Evolutionary conservation across 1,140 invertebrate genomes (phyloP), one percentile per base, ranked within the genome.

Genomic region (Dinothrombium tinctorium): DNA sequence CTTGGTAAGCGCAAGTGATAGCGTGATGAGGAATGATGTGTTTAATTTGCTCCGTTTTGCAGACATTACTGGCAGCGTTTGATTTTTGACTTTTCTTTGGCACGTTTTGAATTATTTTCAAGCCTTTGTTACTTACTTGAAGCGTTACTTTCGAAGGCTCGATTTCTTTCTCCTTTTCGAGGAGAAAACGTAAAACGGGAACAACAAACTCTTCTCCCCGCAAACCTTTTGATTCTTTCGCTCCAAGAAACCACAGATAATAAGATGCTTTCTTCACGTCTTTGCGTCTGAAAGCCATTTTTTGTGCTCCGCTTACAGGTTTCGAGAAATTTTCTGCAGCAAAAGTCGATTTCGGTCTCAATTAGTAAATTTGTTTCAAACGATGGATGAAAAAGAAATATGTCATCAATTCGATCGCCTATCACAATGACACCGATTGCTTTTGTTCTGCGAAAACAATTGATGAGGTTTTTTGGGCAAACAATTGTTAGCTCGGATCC

Each of bases 181-280:
- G 66, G 42, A 95, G 63, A 50, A 82, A 71, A 41, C 72, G 65
- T 48, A 94, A 71, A 28, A 83, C 81, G 1, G 81, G 77, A 21
- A 76, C 57, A 2, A 83, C 73, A 50, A 73, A 78, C 48, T 76
- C 70, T 9, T 69, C 62, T 35, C 84, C 81, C 11, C 82, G 65
- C 44, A 92, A 66, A 12, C 83, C 84, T 50, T 79, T 73, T 23
- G 79, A 77, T 62, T 94, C 86, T 62, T 87, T 79, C 49, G 87
- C 84, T 17, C 89, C 89, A 48, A 96, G 68, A 63, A 94, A 95
- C 79, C 86, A 89, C 33, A 95, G 86, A 61, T 96, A 96, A 61
- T 90, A 94, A 24, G 84, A 89, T 33, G 82, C 79, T 57, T 90
- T 90, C 62, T 87, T 87, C 49, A 84, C 74, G 55, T 83, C 80